phyloP scores from a whole-genome alignment of 2,113 vertebrate genomes.

The Opisthocomus hoazin region DNA sequence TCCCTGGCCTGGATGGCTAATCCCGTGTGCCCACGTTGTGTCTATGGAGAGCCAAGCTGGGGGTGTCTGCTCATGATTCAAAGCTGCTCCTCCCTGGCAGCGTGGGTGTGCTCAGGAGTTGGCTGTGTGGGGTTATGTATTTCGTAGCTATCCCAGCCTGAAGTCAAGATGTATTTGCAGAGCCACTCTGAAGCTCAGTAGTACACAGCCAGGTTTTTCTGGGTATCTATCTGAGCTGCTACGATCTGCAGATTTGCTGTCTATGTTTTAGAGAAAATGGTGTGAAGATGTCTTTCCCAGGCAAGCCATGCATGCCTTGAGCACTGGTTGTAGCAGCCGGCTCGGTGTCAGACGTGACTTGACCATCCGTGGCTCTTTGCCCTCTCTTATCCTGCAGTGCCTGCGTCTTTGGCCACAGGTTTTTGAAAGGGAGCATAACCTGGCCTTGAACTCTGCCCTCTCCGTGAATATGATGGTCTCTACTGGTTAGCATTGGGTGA shows the following conservation, averaged over 20 bases:
- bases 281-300: background rate
- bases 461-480: background rate
- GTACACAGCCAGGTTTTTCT: background rate
- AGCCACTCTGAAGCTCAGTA: background rate
- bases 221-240: background rate
- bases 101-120: background rate
- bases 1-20: background rate
- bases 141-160: background rate
- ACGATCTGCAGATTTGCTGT: background rate
- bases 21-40: background rate
- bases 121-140: background rate
- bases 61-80: fast-evolving
- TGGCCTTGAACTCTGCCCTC: background rate
- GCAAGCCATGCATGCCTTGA: background rate
- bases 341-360: background rate
- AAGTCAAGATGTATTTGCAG: background rate
- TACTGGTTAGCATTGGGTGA: background rate
- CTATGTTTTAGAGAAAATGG: background rate
- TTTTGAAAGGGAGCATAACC: background rate
- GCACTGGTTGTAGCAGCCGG: background rate
- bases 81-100: background rate
- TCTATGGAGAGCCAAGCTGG: background rate
- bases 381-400: background rate
- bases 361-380: background rate
- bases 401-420: background rate